These are phyloP conservation scores for Congeria kusceri DNA, from an alignment of 2,888 invertebrate species.

Conservation along the genomic window DNA sequence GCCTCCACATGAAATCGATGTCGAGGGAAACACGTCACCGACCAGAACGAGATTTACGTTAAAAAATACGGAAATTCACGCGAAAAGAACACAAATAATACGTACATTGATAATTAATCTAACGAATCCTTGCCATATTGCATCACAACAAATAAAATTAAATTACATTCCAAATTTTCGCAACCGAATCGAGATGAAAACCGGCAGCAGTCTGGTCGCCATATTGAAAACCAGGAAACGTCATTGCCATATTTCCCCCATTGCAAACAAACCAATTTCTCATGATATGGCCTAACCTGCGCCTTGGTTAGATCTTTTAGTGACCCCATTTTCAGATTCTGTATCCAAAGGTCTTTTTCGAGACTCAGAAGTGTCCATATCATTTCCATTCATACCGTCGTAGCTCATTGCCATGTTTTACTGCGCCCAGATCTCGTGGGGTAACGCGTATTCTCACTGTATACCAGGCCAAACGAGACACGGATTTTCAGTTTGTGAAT, in stretches of 20 bases:
- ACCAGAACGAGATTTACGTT: slow-evolving; percentile 45
- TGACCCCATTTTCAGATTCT: slow-evolving; percentile 84
- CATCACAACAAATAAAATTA: slow-evolving; percentile 56
- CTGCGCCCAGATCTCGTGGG: slow-evolving; percentile 84
- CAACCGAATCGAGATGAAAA: slow-evolving; percentile 66
- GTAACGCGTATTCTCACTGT: slow-evolving; percentile 72
- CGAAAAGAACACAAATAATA: slow-evolving; percentile 46
- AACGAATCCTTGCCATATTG: slow-evolving; percentile 61
- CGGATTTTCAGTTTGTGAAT: slow-evolving; percentile 73
- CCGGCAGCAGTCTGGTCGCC: slow-evolving; percentile 80
- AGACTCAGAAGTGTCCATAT: slow-evolving; percentile 84
- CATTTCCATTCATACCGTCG: slow-evolving; percentile 83
- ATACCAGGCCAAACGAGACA: background rate
- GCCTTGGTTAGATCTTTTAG: slow-evolving; percentile 85
- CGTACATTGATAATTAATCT: slow-evolving; percentile 45
- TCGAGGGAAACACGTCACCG: slow-evolving; percentile 67
- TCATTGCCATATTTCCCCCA: slow-evolving; percentile 67
- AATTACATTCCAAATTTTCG: slow-evolving; percentile 71
- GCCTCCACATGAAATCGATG: slow-evolving; percentile 79
- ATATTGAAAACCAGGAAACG: slow-evolving; percentile 79
- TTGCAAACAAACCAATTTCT: slow-evolving; percentile 69
- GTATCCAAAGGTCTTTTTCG: slow-evolving; percentile 85
- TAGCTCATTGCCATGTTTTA: slow-evolving; percentile 82
- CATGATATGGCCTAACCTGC: slow-evolving; percentile 81
- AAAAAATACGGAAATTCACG: slow-evolving; percentile 37